Percentiles rank a stretch among this genome's conserved stretches.
These are phyloP conservation scores for Cavia aperea DNA, from an alignment of 2,113 vertebrate species.

Conservation along the genomic window DNA sequence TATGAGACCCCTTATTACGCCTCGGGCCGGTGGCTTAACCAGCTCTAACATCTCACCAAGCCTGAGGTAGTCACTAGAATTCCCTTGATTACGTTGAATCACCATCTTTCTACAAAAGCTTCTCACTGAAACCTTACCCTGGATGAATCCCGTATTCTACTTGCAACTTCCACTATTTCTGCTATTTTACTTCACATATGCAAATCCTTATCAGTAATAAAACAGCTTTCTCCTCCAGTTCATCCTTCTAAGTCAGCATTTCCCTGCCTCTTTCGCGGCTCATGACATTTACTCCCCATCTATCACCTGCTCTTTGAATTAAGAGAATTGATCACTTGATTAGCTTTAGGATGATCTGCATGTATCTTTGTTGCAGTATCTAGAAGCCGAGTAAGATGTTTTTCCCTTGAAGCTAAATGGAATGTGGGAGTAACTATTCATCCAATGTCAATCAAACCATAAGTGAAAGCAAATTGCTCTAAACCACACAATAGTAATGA, in stretches of 20 bases:
- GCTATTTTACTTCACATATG: not conserved
- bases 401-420: not conserved
- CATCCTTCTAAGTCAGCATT: not conserved
- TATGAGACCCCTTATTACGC: not conserved
- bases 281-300: not conserved
- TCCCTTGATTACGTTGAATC: not conserved
- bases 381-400: not conserved
- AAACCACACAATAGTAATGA: not conserved
- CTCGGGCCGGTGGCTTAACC: not conserved
- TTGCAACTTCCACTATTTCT: not conserved
- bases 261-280: not conserved
- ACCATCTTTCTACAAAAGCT: not conserved
- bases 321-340: not conserved
- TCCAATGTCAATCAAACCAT: not conserved
- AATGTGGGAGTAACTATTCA: not conserved
- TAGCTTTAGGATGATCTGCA: not conserved
- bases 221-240: not conserved
- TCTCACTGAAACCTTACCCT: not conserved
- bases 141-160: not conserved
- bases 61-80: not conserved
- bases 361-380: not conserved
- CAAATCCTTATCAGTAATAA: not conserved
- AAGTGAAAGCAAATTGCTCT: not conserved
- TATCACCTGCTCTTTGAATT: not conserved
- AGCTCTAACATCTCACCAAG: not conserved